Evolutionary conservation across 2,888 invertebrate species (phyloP).

Genomic region (Drosophila mimetica): DNA sequence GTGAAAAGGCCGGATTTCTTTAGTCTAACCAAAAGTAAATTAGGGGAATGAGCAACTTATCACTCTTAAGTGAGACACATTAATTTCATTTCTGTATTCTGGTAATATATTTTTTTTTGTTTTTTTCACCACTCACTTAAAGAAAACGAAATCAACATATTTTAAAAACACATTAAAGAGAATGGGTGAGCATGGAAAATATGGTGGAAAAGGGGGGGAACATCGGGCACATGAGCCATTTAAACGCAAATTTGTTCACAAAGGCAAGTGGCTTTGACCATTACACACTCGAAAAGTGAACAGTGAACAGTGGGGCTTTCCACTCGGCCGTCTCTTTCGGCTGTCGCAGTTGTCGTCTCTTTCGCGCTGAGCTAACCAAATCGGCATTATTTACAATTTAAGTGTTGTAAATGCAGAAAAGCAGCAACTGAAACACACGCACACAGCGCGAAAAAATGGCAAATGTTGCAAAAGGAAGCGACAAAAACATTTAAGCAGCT

Average conservation of each 20-base stretch:
- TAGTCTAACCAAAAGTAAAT: conserved; percentile 21
- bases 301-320: conserved; percentile 24
- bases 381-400: conserved; percentile 78
- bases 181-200: conserved; percentile 53
- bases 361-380: conserved; percentile 50
- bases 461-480: conserved; percentile 61
- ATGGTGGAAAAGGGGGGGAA: conserved; percentile 3
- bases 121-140: conserved; percentile 16
- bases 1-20: conserved; percentile 14
- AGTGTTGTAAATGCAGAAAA: conserved; percentile 73
- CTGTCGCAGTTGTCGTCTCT: neutral
- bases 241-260: conserved; percentile 79
- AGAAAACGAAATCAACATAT: conserved; percentile 69
- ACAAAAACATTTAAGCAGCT: conserved; percentile 76
- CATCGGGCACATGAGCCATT: conserved; percentile 58
- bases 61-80: neutral
- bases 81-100: neutral
- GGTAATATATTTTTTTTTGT: conserved; percentile 11
- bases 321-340: neutral
- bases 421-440: conserved; percentile 36
- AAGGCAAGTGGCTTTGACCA: conserved; percentile 77
- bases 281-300: conserved; percentile 60
- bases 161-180: conserved; percentile 77
- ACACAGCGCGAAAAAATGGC: conserved; percentile 35
- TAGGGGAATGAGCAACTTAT: conserved; percentile 13